phyloP scores from a whole-genome alignment of 2,113 vertebrate genomes.

The Strix aluco region DNA sequence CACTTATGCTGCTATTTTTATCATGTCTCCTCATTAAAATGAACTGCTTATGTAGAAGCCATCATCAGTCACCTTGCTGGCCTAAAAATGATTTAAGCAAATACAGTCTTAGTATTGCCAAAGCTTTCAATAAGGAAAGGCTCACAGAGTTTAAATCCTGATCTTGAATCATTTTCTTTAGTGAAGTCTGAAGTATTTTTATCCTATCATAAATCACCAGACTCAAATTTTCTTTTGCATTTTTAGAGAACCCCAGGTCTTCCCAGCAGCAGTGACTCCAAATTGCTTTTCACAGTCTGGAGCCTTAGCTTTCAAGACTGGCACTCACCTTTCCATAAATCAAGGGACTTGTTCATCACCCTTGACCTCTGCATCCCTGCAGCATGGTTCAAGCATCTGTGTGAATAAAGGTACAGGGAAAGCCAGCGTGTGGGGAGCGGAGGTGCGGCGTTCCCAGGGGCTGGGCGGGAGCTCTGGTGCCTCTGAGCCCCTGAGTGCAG shows the following conservation, averaged over 20 bases:
- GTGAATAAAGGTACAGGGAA: not conserved
- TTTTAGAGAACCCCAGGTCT: not conserved
- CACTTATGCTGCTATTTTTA: not conserved
- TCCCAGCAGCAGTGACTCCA: not conserved
- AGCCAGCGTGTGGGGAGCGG: accelerated
- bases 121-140: not conserved
- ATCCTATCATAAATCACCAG: not conserved
- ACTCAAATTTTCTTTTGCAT: not conserved
- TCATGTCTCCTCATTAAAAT: not conserved
- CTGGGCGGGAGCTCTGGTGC: not conserved
- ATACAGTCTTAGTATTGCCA: not conserved
- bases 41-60: not conserved
- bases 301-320: not conserved
- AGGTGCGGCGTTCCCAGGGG: accelerated
- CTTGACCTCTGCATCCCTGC: not conserved
- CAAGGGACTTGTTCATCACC: not conserved
- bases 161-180: not conserved
- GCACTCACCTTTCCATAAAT: not conserved
- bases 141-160: not conserved
- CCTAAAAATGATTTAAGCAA: not conserved
- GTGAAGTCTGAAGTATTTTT: not conserved
- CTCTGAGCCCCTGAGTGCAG: not conserved
- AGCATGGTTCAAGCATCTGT: accelerated
- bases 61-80: not conserved
- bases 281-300: not conserved